Evolutionary conservation across 1,140 invertebrate species (phyloP), one percentile per base, ranked within the genome.

Genomic region (Radopholus similis): DNA sequence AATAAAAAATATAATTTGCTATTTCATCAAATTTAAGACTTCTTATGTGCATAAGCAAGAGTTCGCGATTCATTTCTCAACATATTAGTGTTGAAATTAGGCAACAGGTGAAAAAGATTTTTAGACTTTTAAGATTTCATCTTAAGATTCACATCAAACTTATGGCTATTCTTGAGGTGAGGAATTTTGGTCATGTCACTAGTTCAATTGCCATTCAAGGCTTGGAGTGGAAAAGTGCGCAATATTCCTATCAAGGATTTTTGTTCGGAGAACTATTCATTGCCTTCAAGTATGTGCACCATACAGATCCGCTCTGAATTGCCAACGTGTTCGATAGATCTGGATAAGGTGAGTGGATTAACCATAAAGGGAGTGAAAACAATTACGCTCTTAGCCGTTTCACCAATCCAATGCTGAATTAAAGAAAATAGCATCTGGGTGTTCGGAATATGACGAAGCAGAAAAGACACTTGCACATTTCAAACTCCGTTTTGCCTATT

Each of bases 401-500:
- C n/a, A n/a, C n/a, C n/a, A n/a, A n/a, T n/a, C n/a, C n/a, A n/a
- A n/a, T n/a, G n/a, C n/a, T n/a, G n/a, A n/a, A n/a, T n/a, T n/a
- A n/a, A n/a, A n/a, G n/a, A n/a, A n/a, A n/a, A n/a, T n/a, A n/a
- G n/a, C n/a, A n/a, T n/a, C n/a, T n/a, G n/a, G n/a, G n/a, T n/a
- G n/a, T n/a, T n/a, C n/a, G n/a, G n/a, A n/a, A n/a, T n/a, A n/a
- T 21, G 30, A 62, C 28, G 65, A 64, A 13, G 47, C 74, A 4
- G 72, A 73, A 13, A 75, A 28, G 26, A 65, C 38, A 38, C 28
- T 72, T 32, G 68, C 74, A 2, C 30, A 51, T 30, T 44, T 68
- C 13, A 71, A 73, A 47, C 54, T 79, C 5, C 72, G 72, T 9
- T 65, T 75, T 35, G 58, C 54, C 8, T 79, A 79, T 51, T 40